Evolutionary conservation across 2,113 vertebrate species (phyloP).

Genomic region (Paramormyrops kingsleyae): DNA sequence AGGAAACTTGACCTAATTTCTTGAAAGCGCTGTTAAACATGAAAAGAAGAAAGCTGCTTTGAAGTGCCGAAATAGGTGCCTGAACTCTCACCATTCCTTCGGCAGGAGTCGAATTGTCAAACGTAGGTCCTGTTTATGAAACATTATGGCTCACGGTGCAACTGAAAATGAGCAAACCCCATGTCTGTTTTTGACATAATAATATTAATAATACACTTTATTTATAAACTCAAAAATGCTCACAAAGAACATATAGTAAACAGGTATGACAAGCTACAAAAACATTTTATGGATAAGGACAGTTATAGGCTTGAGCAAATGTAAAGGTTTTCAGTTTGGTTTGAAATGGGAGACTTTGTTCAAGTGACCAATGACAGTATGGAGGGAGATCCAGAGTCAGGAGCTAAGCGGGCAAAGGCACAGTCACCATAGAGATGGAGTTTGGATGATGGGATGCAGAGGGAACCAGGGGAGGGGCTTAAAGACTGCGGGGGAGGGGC

Average conservation of each 20-base stretch:
- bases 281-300: not conserved
- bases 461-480: not conserved
- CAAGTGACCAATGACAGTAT: not conserved
- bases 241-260: not conserved
- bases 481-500: too few species aligned
- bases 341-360: not conserved
- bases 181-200: conserved; percentile 27
- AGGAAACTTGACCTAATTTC: conserved; percentile 64
- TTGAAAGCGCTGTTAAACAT: conserved; percentile 54
- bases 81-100: conserved; percentile 49
- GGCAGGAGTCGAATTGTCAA: conserved; percentile 35
- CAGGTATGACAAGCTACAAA: not conserved
- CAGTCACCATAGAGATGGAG: not conserved
- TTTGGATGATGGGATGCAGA: not conserved
- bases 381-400: not conserved
- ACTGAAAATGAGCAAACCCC: conserved; percentile 37
- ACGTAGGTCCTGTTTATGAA: conserved; percentile 39
- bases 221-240: not conserved
- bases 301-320: not conserved
- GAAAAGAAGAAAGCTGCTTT: conserved; percentile 60
- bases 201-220: not conserved
- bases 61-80: conserved; percentile 64
- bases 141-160: conserved; percentile 45
- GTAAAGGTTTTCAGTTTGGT: not conserved
- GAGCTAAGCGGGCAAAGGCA: not conserved